Conservation (phyloP, 1,140 invertebrate genomes). For the Archivesica marissinica region DNA sequence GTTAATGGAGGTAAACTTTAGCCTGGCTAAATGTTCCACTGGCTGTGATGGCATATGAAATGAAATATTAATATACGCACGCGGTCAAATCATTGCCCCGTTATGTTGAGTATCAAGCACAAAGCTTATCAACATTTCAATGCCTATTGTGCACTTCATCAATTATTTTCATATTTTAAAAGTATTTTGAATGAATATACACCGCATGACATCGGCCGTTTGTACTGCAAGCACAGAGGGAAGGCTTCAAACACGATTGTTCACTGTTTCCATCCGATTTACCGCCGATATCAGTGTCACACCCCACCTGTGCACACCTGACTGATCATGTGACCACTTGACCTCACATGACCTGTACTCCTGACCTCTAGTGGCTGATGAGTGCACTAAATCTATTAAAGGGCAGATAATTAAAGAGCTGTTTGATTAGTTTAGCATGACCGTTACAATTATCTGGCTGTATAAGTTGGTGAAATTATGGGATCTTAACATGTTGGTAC, state of each 20-base stretch:
- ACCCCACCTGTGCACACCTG: slow-evolving; percentile 27
- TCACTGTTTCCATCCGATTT: slow-evolving; percentile 14
- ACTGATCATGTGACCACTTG: slow-evolving; percentile 26
- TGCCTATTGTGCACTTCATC: background rate
- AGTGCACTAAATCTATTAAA: slow-evolving; percentile 9
- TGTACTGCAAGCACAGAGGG: background rate
- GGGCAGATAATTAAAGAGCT: slow-evolving; percentile 40
- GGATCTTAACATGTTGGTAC: slow-evolving; percentile 11
- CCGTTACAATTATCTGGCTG: background rate
- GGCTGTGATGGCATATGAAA: too few species aligned
- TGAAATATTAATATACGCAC: too few species aligned
- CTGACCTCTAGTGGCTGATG: slow-evolving; percentile 17
- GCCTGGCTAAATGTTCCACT: too few species aligned
- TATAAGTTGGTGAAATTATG: background rate
- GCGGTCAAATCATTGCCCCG: too few species aligned
- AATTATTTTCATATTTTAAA: slow-evolving; percentile 45
- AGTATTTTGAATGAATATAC: slow-evolving; percentile 27
- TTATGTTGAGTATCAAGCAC: too few species aligned
- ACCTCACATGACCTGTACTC: slow-evolving; percentile 14
- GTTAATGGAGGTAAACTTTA: too few species aligned
- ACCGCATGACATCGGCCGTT: slow-evolving; percentile 7
- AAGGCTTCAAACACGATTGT: slow-evolving; percentile 10
- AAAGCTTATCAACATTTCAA: too few species aligned
- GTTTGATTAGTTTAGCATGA: slow-evolving; percentile 43
- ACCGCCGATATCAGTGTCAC: slow-evolving; percentile 6